These are phyloP conservation scores for Halcyon badia DNA, from an alignment of 2,797 vertebrate genomes.

Conservation along the genomic window DNA sequence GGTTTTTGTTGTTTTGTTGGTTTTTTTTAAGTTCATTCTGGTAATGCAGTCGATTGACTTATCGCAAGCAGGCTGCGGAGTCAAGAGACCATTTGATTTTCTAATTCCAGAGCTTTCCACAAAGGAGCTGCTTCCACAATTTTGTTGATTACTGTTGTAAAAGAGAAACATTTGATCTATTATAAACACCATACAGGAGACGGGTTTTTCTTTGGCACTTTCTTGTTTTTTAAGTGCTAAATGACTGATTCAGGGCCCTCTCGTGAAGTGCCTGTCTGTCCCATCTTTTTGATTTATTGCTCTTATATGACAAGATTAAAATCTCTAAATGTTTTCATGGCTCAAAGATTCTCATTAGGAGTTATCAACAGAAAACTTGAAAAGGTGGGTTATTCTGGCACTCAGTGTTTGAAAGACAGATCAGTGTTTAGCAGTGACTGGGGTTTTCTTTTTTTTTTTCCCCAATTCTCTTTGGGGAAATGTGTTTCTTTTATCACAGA, in stretches of 20 bases:
- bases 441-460: not conserved
- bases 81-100: not conserved
- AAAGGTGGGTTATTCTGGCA: conserved; percentile 47
- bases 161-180: not conserved
- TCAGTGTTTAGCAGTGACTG: not conserved
- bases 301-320: conserved; percentile 43
- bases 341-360: conserved; percentile 59
- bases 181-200: not conserved
- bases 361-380: conserved; percentile 40
- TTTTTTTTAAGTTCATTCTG: not conserved
- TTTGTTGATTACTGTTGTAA: not conserved
- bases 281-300: conserved; percentile 65
- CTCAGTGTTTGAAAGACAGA: not conserved
- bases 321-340: conserved; percentile 51
- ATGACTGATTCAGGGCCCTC: not conserved
- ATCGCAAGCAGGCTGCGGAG: not conserved
- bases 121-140: not conserved
- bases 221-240: not conserved
- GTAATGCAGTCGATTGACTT: not conserved
- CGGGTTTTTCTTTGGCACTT: not conserved
- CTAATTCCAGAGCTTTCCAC: not conserved
- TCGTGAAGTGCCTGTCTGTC: conserved; percentile 10
- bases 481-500: conserved; percentile 57
- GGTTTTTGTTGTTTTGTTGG: not conserved
- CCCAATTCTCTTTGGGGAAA: conserved; percentile 26